Evolutionary conservation across 2,113 vertebrate species (phyloP).

Genomic region (Pelmatolapia mariae): DNA sequence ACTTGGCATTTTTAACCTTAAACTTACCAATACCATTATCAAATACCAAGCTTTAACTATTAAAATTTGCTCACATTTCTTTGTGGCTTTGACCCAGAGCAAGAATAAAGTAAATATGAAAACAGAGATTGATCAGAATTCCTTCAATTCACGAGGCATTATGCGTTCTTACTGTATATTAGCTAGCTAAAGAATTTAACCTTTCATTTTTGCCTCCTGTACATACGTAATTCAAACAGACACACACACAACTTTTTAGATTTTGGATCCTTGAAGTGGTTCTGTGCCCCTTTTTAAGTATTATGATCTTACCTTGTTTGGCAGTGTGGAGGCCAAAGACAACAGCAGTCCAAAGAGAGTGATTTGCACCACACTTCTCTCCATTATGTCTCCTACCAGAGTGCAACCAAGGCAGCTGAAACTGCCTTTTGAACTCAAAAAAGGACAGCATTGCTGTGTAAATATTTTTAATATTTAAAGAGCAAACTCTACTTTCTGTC

Average conservation of each 20-base stretch:
- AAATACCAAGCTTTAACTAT: no score
- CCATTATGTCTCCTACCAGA: slow-evolving; percentile 23
- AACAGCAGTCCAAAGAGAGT: slow-evolving; percentile 38
- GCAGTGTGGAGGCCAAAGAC: slow-evolving; percentile 8
- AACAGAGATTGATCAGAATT: neutral
- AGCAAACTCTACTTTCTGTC: neutral
- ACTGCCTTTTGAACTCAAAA: slow-evolving; percentile 11
- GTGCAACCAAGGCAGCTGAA: neutral
- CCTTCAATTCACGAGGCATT: neutral
- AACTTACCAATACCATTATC: no score
- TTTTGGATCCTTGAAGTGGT: neutral
- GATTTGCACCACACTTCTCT: neutral
- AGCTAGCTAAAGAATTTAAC: neutral
- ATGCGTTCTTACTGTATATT: neutral
- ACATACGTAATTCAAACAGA: no score
- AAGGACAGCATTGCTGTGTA: neutral
- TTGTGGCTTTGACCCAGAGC: neutral
- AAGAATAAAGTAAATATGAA: neutral
- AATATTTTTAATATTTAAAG: neutral
- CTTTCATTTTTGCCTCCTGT: no score
- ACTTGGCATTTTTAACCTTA: no score
- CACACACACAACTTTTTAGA: no score
- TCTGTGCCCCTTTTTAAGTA: neutral
- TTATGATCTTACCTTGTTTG: slow-evolving; percentile 38
- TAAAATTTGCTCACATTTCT: neutral